Percentiles rank a stretch among this genome's conserved stretches.
Conservation (phyloP, 1,140 invertebrate species). For the Liolophura sinensis region DNA sequence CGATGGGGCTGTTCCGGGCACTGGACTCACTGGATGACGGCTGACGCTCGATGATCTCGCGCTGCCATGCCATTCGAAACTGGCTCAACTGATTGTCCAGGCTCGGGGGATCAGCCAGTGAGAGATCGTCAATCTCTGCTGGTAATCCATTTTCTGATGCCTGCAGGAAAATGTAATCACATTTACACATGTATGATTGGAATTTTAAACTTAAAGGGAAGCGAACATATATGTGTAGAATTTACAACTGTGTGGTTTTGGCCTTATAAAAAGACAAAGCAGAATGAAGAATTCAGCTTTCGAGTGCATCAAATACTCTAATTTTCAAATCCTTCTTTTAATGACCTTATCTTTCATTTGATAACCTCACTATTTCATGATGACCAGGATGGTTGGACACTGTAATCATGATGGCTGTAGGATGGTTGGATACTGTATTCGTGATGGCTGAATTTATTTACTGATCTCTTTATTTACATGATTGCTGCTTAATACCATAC, state of each 20-base stretch:
- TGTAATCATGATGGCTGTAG: too few relatives aligned
- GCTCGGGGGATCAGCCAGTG: constrained; percentile 18
- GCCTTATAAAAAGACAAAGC: background rate
- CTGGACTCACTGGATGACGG: constrained; percentile 1
- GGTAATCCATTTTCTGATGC: background rate
- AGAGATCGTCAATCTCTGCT: constrained; percentile 18
- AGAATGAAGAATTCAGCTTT: too few relatives aligned
- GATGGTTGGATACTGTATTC: too few relatives aligned
- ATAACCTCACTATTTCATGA: too few relatives aligned
- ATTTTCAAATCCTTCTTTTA: too few relatives aligned
- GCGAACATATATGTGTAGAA: background rate
- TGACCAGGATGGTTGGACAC: too few relatives aligned
- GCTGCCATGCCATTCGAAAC: constrained; percentile 47
- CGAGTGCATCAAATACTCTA: too few relatives aligned
- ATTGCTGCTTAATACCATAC: too few relatives aligned
- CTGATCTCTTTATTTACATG: too few relatives aligned
- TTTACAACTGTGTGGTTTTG: background rate
- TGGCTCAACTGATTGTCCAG: constrained; percentile 36
- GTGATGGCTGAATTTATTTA: too few relatives aligned
- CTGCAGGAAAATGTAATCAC: background rate
- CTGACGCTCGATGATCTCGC: constrained; percentile 24
- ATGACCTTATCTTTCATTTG: too few relatives aligned
- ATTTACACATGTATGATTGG: background rate
- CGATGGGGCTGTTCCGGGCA: constrained; percentile 6
- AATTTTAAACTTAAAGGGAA: background rate